These are phyloP conservation scores for Rafetus swinhoei DNA, from an alignment of 2,113 vertebrate genomes.

Conservation along the genomic window DNA sequence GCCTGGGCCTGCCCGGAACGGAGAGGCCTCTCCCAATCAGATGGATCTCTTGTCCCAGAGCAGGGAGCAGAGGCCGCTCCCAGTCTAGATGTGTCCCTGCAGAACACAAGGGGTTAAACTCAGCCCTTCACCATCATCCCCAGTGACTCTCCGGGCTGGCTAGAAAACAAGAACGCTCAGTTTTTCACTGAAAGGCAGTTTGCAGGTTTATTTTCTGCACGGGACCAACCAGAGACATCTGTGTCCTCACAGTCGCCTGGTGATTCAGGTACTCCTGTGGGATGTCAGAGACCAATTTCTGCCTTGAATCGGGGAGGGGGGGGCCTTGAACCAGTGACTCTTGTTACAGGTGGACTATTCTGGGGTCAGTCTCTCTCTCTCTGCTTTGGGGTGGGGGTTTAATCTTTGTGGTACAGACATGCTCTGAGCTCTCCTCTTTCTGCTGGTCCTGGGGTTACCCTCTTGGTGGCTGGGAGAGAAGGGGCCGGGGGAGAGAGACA, in stretches of 20 bases:
- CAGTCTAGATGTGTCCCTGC: neutral
- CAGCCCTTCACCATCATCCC: neutral
- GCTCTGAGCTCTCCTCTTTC: neutral
- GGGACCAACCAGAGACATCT: neutral
- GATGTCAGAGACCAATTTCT: neutral
- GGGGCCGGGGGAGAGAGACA: slow-evolving; percentile 18
- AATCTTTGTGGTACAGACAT: neutral
- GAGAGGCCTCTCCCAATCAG: neutral
- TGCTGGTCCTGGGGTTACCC: neutral
- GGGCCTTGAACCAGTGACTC: neutral
- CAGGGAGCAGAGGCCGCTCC: neutral
- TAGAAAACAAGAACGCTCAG: neutral
- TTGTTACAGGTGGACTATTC: neutral
- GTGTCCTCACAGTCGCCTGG: neutral
- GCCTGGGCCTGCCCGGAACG: neutral
- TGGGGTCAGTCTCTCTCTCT: neutral
- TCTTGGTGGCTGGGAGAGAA: neutral
- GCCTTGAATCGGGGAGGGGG: neutral
- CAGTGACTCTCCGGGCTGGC: neutral
- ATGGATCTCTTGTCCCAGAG: neutral
- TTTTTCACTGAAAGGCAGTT: neutral
- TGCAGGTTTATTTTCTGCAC: neutral
- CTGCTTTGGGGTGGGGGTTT: neutral
- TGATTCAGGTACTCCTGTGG: neutral
- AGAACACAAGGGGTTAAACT: neutral